A percentile compares a stretch with the other conserved stretches of the same genome.
phyloP scores from a whole-genome alignment of 2,797 vertebrate species.

The Karalla daura region DNA sequence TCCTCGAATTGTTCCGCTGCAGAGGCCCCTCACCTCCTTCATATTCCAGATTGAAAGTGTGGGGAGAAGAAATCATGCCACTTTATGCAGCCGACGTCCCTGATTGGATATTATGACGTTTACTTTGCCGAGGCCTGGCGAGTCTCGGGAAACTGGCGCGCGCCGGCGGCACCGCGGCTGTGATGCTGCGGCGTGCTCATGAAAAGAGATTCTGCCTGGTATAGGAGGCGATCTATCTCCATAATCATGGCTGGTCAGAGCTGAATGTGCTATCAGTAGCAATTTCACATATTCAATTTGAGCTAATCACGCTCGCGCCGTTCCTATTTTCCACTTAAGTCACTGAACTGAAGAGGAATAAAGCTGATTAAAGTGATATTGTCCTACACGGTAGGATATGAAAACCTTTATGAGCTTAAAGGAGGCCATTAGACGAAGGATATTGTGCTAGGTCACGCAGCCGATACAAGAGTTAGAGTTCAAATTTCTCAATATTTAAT shows the following conservation, averaged over 20 bases:
- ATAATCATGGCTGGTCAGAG: conserved; percentile 48
- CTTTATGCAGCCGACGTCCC: conserved; percentile 31
- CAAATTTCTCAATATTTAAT: not conserved
- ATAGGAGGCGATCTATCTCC: conserved; percentile 58
- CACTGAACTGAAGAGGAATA: conserved; percentile 15
- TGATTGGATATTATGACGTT: conserved; percentile 33
- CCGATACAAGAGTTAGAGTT: not conserved
- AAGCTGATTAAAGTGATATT: conserved; percentile 44
- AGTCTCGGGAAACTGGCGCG: conserved; percentile 2
- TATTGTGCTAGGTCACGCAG: not conserved
- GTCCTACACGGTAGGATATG: conserved; percentile 18
- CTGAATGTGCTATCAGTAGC: conserved; percentile 55
- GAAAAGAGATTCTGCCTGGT: conserved; percentile 24
- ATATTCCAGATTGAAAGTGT: conserved; percentile 21
- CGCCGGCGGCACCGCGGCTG: conserved; percentile 24
- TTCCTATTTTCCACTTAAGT: conserved; percentile 42
- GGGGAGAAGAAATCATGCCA: conserved; percentile 34
- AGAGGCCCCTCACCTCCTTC: conserved; percentile 14
- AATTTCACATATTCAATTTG: conserved; percentile 64
- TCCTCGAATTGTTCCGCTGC: conserved; percentile 20
- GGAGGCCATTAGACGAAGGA: conserved; percentile 5
- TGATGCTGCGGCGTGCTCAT: conserved; percentile 11
- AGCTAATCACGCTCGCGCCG: conserved; percentile 53
- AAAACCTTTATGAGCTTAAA: conserved; percentile 14
- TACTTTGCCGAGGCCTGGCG: conserved; percentile 12